Conservation (phyloP, 1,140 invertebrate genomes). For the Lithobius niger region DNA sequence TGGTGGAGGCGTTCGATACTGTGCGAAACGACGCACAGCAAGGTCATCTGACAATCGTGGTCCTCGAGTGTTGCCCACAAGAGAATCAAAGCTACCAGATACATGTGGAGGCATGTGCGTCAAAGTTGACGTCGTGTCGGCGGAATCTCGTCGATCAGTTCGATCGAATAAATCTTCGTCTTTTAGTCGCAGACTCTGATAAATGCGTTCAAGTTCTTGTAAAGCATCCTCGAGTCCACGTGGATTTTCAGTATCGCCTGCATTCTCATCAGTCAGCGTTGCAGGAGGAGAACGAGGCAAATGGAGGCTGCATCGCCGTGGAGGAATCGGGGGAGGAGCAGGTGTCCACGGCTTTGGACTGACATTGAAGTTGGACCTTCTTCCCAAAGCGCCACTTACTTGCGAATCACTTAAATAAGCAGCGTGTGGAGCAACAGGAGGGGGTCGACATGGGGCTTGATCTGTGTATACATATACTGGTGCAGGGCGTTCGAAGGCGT, state of each 20-base stretch:
- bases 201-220: constrained; percentile 75
- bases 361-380: background rate
- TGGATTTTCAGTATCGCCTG: background rate
- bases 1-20: no score
- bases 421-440: no score
- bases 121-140: background rate
- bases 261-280: background rate
- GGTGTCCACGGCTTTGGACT: background rate
- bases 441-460: no score
- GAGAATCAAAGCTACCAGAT: constrained; percentile 10
- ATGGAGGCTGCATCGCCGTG: background rate
- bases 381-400: no score
- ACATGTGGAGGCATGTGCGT: background rate
- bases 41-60: constrained; percentile 38
- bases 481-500: background rate
- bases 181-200: constrained; percentile 27
- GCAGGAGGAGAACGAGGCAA: background rate
- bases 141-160: background rate
- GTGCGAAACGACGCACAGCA: constrained; percentile 54
- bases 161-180: constrained; percentile 31
- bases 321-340: background rate
- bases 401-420: no score
- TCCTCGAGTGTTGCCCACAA: constrained; percentile 20
- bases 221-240: constrained; percentile 71
- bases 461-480: no score